phyloP scores from a whole-genome alignment of 1,140 invertebrate genomes.

The Maniola jurtina region DNA sequence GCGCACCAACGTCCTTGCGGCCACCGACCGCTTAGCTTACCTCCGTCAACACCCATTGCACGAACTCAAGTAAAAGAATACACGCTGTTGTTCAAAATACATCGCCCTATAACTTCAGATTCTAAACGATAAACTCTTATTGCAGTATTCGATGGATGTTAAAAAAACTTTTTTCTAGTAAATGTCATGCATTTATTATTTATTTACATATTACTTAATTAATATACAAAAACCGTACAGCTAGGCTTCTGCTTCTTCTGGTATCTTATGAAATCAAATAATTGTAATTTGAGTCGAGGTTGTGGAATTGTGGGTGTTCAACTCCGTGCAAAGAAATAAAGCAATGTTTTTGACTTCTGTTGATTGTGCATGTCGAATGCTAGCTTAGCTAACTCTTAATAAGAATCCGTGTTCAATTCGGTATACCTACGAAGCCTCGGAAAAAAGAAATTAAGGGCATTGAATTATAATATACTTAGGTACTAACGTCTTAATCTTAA shows the following conservation, averaged over 20 bases:
- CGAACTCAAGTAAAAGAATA: slow-evolving; percentile 32
- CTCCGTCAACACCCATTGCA: slow-evolving; percentile 22
- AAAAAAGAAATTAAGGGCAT: too few species aligned
- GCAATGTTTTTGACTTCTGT: background rate
- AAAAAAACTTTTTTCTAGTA: background rate
- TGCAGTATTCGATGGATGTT: slow-evolving; percentile 3
- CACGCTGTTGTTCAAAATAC: slow-evolving; percentile 17
- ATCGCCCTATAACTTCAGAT: slow-evolving; percentile 6
- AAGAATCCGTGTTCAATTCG: too few species aligned
- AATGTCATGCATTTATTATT: background rate
- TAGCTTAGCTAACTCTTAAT: too few species aligned
- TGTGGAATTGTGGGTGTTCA: background rate
- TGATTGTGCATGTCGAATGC: too few species aligned
- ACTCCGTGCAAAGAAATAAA: background rate
- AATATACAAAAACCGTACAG: background rate
- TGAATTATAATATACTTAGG: too few species aligned
- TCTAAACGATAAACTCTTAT: background rate
- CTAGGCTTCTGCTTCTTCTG: background rate
- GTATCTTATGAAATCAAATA: slow-evolving; percentile 8
- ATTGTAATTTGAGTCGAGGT: background rate
- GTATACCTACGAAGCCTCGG: too few species aligned
- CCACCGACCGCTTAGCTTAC: slow-evolving; percentile 58
- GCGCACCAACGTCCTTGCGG: slow-evolving; percentile 75
- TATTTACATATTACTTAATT: background rate
- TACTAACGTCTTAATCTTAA: too few species aligned